A percentile compares a stretch with the other conserved stretches of the same genome.
Evolutionary conservation across 2,888 invertebrate species (phyloP).

Genomic region (Ectemnius lituratus): DNA sequence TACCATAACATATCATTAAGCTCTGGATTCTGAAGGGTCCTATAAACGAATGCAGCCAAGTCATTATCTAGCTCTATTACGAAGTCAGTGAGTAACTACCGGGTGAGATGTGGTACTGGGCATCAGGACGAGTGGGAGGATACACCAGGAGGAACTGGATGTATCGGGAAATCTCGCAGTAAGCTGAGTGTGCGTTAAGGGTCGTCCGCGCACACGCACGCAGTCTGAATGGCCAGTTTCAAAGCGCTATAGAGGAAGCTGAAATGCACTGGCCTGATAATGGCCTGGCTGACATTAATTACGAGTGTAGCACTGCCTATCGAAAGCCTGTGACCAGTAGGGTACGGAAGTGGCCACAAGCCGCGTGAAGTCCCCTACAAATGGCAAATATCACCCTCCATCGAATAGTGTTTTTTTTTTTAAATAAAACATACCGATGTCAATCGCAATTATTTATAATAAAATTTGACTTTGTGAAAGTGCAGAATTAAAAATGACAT

Average conservation of each 20-base stretch:
- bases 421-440: too few species aligned
- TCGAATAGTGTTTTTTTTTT: too few species aligned
- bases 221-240: constrained; percentile 62
- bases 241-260: constrained; percentile 59
- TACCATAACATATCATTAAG: too few species aligned
- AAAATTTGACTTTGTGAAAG: too few species aligned
- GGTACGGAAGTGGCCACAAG: constrained; percentile 42
- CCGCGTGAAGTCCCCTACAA: constrained; percentile 6
- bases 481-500: too few species aligned
- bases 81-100: too few species aligned
- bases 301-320: constrained; percentile 64
- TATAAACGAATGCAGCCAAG: too few species aligned
- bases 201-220: constrained; percentile 26
- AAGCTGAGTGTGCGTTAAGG: constrained; percentile 44
- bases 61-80: too few species aligned
- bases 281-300: constrained; percentile 72
- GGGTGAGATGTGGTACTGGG: not conserved
- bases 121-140: not conserved
- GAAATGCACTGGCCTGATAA: constrained; percentile 65
- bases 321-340: constrained; percentile 57
- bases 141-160: constrained; percentile 12
- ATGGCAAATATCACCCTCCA: too few species aligned
- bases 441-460: too few species aligned
- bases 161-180: constrained; percentile 20
- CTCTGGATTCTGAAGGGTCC: too few species aligned